These are phyloP conservation scores for Scaptodrosophila latifasciaeformis DNA, from an alignment of 2,888 invertebrate species.

Conservation along the genomic window DNA sequence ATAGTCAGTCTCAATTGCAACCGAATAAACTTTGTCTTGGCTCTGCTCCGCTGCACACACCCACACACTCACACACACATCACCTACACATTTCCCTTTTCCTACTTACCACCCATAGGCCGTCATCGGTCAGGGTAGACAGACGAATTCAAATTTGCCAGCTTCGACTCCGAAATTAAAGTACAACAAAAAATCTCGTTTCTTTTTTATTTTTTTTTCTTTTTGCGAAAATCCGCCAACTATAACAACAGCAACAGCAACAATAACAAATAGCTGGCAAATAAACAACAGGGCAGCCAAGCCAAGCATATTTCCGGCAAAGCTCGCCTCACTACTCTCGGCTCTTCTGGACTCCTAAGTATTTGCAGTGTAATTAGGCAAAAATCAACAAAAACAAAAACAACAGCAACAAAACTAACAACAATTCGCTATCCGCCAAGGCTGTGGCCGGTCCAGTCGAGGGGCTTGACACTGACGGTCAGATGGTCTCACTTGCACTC, in stretches of 20 bases:
- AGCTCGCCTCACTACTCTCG: neutral
- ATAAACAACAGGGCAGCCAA: conserved; percentile 21
- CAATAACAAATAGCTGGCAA: no score
- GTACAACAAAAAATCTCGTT: neutral
- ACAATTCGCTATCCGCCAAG: no score
- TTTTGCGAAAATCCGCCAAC: no score
- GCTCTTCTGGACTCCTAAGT: conserved; percentile 38
- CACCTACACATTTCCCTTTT: no score
- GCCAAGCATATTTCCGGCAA: conserved; percentile 66
- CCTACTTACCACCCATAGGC: no score
- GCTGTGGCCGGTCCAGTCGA: no score
- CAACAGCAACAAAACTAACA: no score
- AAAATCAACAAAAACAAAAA: neutral
- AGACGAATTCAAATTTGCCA: conserved; percentile 51
- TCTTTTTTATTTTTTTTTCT: conserved; percentile 22
- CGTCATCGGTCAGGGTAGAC: neutral
- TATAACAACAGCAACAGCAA: no score
- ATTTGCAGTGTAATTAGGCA: conserved; percentile 56
- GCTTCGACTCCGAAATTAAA: neutral
- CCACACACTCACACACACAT: no score
- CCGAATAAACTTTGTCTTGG: conserved; percentile 46
- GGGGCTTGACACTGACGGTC: no score
- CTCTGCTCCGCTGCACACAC: conserved; percentile 55
- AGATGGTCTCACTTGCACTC: conserved; percentile 18
- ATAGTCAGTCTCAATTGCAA: conserved; percentile 36